phyloP scores from a whole-genome alignment of 2,113 vertebrate genomes.

The Cinclus cinclus region DNA sequence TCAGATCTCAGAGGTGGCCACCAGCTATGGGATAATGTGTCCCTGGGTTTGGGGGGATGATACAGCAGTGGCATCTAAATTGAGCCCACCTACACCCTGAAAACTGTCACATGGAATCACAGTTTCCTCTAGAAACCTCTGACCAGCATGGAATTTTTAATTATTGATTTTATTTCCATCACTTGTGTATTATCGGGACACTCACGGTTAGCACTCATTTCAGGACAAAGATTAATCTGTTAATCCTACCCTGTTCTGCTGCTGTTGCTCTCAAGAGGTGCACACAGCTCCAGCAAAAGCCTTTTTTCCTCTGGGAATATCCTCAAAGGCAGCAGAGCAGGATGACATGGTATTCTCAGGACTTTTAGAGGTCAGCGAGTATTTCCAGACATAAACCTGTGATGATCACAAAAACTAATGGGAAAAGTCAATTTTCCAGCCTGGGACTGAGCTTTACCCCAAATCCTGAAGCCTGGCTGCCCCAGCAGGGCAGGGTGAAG shows the following conservation, averaged over 20 bases:
- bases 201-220: neutral
- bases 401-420: neutral
- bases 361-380: neutral
- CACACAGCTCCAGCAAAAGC: neutral
- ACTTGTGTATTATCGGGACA: neutral
- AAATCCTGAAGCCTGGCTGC: neutral
- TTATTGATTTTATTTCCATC: neutral
- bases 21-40: rapidly evolving
- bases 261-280: neutral
- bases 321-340: neutral
- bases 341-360: neutral
- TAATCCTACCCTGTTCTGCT: neutral
- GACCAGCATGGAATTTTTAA: neutral
- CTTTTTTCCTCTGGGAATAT: neutral
- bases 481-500: rapidly evolving
- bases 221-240: neutral
- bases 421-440: neutral
- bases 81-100: neutral
- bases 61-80: neutral
- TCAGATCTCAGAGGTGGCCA: neutral
- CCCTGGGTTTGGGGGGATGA: neutral
- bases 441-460: neutral
- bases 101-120: rapidly evolving
- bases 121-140: neutral
- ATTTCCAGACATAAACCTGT: neutral